phyloP scores from a whole-genome alignment of 2,113 vertebrate genomes.

The Chionis minor region DNA sequence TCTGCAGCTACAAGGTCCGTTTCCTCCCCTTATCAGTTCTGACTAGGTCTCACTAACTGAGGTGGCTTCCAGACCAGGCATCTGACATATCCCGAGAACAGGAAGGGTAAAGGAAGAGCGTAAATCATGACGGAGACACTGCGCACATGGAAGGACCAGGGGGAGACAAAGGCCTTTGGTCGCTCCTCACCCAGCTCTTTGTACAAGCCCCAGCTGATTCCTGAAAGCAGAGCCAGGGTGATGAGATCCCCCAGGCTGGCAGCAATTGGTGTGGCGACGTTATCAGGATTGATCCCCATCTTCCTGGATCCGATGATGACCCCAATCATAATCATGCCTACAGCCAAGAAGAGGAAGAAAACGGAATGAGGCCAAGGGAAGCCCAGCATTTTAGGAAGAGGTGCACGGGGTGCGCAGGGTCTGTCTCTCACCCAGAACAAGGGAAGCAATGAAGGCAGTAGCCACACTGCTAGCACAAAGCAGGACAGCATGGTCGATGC shows the following conservation, averaged over 20 bases:
- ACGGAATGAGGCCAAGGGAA: neutral
- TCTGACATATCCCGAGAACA: neutral
- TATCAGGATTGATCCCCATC: slow-evolving; percentile 97
- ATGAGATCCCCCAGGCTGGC: slow-evolving; percentile 97
- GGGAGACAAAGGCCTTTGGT: neutral
- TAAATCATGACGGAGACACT: neutral
- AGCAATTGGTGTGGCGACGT: slow-evolving; percentile 96
- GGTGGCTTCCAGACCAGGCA: neutral
- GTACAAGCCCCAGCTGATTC: slow-evolving; percentile 95
- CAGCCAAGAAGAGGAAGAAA: neutral
- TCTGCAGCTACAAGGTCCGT: neutral
- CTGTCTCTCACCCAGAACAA: slow-evolving; percentile 85
- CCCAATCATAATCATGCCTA: slow-evolving; percentile 97
- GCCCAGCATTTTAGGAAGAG: neutral
- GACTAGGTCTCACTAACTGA: neutral
- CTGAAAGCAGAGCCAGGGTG: slow-evolving; percentile 93
- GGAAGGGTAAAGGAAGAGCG: neutral
- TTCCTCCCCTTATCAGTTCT: neutral
- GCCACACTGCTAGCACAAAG: slow-evolving; percentile 97
- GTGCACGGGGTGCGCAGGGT: rapidly evolving
- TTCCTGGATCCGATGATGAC: slow-evolving; percentile 94
- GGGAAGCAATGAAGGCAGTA: slow-evolving; percentile 95
- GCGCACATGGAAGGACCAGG: neutral
- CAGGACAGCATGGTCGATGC: slow-evolving; percentile 88
- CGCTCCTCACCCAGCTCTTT: slow-evolving; percentile 84